Percentiles rank a stretch among this genome's conserved stretches.
Conservation (phyloP, 1,140 invertebrate species). For the Euborellia annulipes region DNA sequence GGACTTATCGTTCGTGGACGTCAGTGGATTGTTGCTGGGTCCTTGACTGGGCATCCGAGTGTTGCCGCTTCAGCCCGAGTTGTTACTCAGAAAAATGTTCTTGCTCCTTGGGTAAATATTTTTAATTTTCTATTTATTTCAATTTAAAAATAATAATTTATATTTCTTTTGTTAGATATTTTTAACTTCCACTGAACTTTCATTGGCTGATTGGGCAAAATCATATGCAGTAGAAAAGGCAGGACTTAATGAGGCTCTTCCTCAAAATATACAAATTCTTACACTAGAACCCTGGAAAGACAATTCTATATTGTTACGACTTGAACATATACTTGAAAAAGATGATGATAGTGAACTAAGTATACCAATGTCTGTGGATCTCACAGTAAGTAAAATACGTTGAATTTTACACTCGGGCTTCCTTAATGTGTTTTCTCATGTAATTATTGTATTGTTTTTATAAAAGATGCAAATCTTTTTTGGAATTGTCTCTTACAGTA, state of each 20-base stretch:
- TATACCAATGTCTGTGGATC: slow-evolving; percentile 32
- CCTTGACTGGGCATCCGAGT: not conserved
- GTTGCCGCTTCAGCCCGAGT: not conserved
- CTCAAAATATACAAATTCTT: slow-evolving; percentile 38
- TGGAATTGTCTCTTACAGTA: too few species aligned
- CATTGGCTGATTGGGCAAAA: slow-evolving; percentile 4
- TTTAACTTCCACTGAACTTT: not conserved
- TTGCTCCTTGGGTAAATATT: slow-evolving; percentile 15
- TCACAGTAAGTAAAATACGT: slow-evolving; percentile 30
- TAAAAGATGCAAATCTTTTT: too few species aligned
- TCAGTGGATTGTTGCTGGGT: slow-evolving; percentile 20
- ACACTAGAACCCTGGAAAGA: slow-evolving; percentile 34
- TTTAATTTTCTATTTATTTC: too few species aligned
- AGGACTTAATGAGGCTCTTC: slow-evolving; percentile 23
- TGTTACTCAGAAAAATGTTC: slow-evolving; percentile 13
- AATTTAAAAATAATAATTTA: not conserved
- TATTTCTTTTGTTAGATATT: too few species aligned
- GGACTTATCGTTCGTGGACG: slow-evolving; percentile 42
- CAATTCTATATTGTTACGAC: slow-evolving; percentile 28
- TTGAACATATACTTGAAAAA: slow-evolving; percentile 42
- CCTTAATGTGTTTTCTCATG: too few species aligned
- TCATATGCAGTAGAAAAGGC: slow-evolving; percentile 3
- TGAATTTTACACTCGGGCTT: too few species aligned
- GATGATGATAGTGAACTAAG: slow-evolving; percentile 31
- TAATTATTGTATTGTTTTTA: too few species aligned